A percentile compares a stretch with the other conserved stretches of the same genome.
Evolutionary conservation across 2,797 vertebrate species (phyloP).

Genomic region (Chloroceryle amazona): DNA sequence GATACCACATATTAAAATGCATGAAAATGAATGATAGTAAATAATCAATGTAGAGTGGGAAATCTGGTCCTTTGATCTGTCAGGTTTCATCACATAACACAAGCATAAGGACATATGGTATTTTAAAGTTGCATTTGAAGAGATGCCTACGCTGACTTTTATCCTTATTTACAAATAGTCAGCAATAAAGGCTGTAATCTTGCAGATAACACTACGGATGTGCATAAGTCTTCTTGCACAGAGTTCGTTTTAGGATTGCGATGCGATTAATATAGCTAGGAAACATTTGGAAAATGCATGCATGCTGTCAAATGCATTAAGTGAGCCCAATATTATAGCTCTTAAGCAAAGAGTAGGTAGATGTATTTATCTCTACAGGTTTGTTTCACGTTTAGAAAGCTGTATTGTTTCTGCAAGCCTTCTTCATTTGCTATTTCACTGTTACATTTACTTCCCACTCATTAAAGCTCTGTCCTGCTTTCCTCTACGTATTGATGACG

Average conservation of each 20-base stretch:
- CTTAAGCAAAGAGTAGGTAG: slow-evolving; percentile 47
- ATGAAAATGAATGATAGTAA: slow-evolving; percentile 78
- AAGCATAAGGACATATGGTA: slow-evolving; percentile 74
- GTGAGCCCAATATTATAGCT: neutral
- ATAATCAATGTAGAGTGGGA: slow-evolving; percentile 77
- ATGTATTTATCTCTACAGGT: neutral
- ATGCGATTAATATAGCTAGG: slow-evolving; percentile 34
- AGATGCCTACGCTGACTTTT: slow-evolving; percentile 69
- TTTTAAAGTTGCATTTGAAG: slow-evolving; percentile 75
- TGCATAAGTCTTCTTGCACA: slow-evolving; percentile 18
- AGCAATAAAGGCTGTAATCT: slow-evolving; percentile 69
- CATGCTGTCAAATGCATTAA: neutral
- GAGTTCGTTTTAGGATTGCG: slow-evolving; percentile 51
- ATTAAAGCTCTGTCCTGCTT: slow-evolving; percentile 50
- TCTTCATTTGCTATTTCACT: slow-evolving; percentile 62
- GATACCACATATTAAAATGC: slow-evolving; percentile 73
- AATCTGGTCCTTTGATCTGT: slow-evolving; percentile 77
- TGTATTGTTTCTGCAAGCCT: slow-evolving; percentile 26
- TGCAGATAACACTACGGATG: slow-evolving; percentile 41
- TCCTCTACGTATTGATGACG: slow-evolving; percentile 39
- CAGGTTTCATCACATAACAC: slow-evolving; percentile 74
- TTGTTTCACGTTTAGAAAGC: slow-evolving; percentile 25
- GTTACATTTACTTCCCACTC: slow-evolving; percentile 51
- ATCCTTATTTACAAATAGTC: slow-evolving; percentile 76
- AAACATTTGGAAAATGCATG: slow-evolving; percentile 36